Base-by-base conservation (phyloP, 2,888 invertebrate species). In the Allygus modestus region DNA sequence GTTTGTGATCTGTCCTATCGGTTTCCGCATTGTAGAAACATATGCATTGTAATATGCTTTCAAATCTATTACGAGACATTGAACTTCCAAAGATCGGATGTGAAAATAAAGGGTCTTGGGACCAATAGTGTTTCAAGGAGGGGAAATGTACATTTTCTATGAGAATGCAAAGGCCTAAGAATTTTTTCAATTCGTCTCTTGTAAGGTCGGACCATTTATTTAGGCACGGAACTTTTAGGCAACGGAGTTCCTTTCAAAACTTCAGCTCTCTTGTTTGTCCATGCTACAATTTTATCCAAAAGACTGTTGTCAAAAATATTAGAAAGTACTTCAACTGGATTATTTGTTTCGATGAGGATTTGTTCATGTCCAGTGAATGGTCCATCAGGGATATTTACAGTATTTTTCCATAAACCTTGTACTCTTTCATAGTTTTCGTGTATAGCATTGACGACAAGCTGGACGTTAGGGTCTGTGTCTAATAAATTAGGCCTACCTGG, bases 121-220 rank as follows among this genome's bases (percentile, higher is more conserved):
- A 81, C 81, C 81, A 82, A 82, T 41, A 82, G 33, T 82, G 65
- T 41, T 51, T 82, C 43, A 82, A 33, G 20, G 81, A 65, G 15
- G 81, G 65, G 54, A 82, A 37, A 28, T 61, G 33, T 41, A 82
- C 1, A 82, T 65, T 65, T 41, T 20, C 43, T 33, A 81, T 81
- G 23, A 81, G 81, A 54, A 82, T 82, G 41, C 81, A 26, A 23
- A 82, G 65, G 41, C 65, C 65, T 65, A 65, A 82, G 41, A 82
- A 75, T 65, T 65, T 54, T 65, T 65, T 81, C 17, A 81, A 28
- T 65, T 82, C 65, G 7, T 82, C 65, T 23, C 41, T 61, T 65
- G 81, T 33, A 61, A 82, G 23, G 43, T 65, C 43, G 5, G 81
- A 26, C 43, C 65, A 82, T 26, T 37, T 41, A 65, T 82, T 82